These are phyloP conservation scores for Caenorhabditis sp. DNA, from an alignment of 2,888 invertebrate genomes.

Conservation along the genomic window DNA sequence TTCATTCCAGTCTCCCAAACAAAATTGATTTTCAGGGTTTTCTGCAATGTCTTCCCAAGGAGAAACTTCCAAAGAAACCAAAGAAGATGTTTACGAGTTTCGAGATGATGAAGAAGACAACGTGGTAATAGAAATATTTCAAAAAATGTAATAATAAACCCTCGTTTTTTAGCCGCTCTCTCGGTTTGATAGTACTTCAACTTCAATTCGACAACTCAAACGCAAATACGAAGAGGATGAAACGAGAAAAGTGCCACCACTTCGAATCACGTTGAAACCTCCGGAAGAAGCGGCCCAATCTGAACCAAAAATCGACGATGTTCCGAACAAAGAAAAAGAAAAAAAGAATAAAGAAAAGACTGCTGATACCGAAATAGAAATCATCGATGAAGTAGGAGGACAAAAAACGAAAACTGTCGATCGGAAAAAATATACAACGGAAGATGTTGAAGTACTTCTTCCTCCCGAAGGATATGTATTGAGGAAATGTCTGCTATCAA, in stretches of 20 bases:
- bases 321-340: background rate
- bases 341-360: background rate
- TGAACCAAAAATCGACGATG: background rate
- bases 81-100: conserved; percentile 10
- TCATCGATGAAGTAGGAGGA: background rate
- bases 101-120: conserved; percentile 4
- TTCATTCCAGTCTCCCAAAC: too few species aligned
- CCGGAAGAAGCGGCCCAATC: background rate
- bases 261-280: background rate
- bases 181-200: background rate
- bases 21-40: background rate
- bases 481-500: too few species aligned
- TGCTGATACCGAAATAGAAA: background rate
- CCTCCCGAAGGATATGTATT: too few species aligned
- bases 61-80: background rate
- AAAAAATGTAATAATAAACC: background rate
- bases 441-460: too few species aligned
- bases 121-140: background rate
- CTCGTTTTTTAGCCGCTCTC: background rate
- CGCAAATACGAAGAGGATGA: background rate
- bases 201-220: background rate
- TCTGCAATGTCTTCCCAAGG: background rate
- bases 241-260: background rate
- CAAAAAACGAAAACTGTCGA: background rate
- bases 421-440: background rate